Percentiles rank a stretch among this genome's conserved stretches.
Conservation (phyloP, 2,888 invertebrate genomes). For the Fragum fragum region DNA sequence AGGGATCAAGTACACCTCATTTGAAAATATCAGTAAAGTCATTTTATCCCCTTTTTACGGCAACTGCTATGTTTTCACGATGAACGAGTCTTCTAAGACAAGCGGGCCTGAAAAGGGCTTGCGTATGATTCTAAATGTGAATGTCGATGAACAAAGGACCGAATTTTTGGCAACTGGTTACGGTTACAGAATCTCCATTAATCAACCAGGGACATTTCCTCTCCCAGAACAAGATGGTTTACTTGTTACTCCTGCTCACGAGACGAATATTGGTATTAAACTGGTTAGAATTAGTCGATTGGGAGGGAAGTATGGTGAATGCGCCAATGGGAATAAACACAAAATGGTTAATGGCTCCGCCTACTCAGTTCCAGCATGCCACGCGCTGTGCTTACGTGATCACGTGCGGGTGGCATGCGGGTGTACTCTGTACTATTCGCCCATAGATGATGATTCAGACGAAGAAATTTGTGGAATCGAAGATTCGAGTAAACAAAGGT, state of each 20-base stretch:
- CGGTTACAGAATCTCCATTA: conserved; percentile 17
- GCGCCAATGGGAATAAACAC: not conserved
- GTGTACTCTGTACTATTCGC: conserved; percentile 1
- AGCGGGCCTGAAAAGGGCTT: conserved; percentile 20
- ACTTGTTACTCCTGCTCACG: conserved; percentile 27
- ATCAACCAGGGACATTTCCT: conserved; percentile 16
- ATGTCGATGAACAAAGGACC: conserved; percentile 21
- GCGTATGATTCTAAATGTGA: conserved; percentile 15
- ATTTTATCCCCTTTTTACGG: not conserved
- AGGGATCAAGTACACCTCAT: no score
- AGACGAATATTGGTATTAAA: conserved; percentile 35
- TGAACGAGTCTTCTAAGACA: not conserved
- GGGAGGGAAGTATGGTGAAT: conserved; percentile 1
- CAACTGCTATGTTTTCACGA: conserved; percentile 13
- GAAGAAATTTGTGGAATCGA: not conserved
- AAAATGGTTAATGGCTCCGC: no score
- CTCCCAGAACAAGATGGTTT: conserved; percentile 21
- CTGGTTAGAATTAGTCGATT: not conserved
- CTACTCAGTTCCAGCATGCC: conserved; percentile 17
- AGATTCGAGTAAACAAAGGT: not conserved
- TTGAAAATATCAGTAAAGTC: not conserved
- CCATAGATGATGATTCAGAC: not conserved
- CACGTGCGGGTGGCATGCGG: not conserved
- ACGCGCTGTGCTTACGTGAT: not conserved
- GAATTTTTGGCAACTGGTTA: conserved; percentile 5